A percentile compares a stretch with the other conserved stretches of the same genome.
Evolutionary conservation across 92 coral and sea anemone genomes (phyloP).

Genomic region (Phymanthus crucifer): DNA sequence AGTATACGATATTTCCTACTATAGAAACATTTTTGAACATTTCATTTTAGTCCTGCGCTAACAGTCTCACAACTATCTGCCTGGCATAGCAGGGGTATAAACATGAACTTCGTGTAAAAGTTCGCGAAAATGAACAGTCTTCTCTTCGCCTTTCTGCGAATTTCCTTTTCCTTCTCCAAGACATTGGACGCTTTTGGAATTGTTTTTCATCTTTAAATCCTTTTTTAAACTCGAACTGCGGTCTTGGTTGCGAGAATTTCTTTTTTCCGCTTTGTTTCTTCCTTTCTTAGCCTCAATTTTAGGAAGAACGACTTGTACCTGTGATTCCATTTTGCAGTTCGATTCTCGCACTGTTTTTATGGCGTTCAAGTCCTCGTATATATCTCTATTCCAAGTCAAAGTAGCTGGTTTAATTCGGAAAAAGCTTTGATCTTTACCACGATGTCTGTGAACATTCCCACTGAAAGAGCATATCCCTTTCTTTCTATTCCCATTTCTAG

Average conservation of each 20-base stretch:
- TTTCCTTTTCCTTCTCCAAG: not conserved
- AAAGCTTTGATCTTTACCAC: constrained; percentile 21
- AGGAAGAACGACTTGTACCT: constrained; percentile 7
- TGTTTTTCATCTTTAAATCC: not conserved
- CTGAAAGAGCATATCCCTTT: not conserved
- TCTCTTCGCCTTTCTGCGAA: not conserved
- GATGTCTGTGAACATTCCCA: not conserved
- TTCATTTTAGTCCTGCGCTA: too few relatives aligned
- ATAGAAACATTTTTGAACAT: too few relatives aligned
- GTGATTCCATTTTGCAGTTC: constrained; percentile 14
- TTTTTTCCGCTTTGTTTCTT: not conserved
- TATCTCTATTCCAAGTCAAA: constrained; percentile 58
- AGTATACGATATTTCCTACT: too few relatives aligned
- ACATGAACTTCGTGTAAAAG: constrained; percentile 74
- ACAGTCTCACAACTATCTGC: not conserved
- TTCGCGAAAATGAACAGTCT: constrained; percentile 74
- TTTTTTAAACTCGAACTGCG: not conserved
- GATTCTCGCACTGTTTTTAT: constrained; percentile 22
- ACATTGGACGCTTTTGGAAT: not conserved
- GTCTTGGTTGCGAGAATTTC: not conserved
- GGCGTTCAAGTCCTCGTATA: constrained; percentile 36
- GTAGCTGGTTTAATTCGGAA: constrained; percentile 33
- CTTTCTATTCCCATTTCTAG: constrained; percentile 37
- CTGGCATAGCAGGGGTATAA: constrained; percentile 56
- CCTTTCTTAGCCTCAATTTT: not conserved